These are phyloP conservation scores for Mobula hypostoma DNA, from an alignment of 2,113 vertebrate genomes.

Conservation along the genomic window DNA sequence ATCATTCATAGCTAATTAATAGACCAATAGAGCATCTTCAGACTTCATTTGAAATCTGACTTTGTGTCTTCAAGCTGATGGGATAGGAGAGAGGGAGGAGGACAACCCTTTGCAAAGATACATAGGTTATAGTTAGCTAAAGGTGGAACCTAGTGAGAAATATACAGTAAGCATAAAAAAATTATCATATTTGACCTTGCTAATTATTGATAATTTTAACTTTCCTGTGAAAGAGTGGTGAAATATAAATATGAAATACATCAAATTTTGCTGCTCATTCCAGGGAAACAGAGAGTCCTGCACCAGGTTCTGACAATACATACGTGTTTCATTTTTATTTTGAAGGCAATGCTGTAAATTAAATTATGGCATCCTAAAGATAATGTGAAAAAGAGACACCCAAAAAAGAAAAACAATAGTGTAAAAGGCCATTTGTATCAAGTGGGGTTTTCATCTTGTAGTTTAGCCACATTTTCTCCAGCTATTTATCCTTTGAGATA, in stretches of 20 bases:
- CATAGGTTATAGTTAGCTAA: not conserved
- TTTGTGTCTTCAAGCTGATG: not conserved
- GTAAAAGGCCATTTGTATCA: not conserved
- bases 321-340: not conserved
- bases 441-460: not conserved
- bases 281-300: not conserved
- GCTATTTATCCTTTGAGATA: not conserved
- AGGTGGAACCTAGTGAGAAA: not conserved
- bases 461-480: not conserved
- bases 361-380: not conserved
- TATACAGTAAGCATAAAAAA: not conserved
- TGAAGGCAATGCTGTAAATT: not conserved
- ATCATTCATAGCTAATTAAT: not conserved
- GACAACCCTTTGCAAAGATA: not conserved
- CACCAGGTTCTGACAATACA: not conserved
- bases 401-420: not conserved
- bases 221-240: not conserved
- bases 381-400: not conserved
- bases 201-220: not conserved
- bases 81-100: not conserved
- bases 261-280: not conserved
- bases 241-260: not conserved
- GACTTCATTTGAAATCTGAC: not conserved
- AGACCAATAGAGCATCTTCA: not conserved
- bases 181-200: not conserved